A percentile compares a stretch with the other conserved stretches of the same genome.
phyloP scores from a whole-genome alignment of 2,888 invertebrate genomes.

The Heterodera filipjevi region DNA sequence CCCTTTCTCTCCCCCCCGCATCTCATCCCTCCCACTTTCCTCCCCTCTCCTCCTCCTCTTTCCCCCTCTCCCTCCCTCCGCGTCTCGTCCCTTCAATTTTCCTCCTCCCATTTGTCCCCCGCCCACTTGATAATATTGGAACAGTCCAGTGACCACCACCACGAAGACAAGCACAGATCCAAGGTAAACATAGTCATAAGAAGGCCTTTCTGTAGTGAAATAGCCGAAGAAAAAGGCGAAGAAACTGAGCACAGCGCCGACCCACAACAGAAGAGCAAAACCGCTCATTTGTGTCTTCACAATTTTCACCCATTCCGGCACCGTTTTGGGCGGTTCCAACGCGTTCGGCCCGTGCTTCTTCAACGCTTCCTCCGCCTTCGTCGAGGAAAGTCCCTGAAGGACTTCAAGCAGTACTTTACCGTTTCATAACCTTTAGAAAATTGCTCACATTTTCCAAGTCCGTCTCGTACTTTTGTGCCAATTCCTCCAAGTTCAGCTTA shows the following conservation, averaged over 20 bases:
- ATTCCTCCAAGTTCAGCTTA: constrained; percentile 92
- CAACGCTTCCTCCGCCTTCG: constrained; percentile 90
- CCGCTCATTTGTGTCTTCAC: constrained; percentile 97
- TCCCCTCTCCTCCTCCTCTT: no score
- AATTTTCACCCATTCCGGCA: constrained; percentile 98
- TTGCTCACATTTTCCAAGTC: constrained; percentile 85
- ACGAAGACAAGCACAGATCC: constrained; percentile 69
- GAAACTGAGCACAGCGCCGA: constrained; percentile 63
- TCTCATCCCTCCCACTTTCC: no score
- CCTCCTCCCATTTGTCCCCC: not conserved
- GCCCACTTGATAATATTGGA: constrained; percentile 73
- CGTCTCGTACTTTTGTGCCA: constrained; percentile 92
- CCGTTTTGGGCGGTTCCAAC: constrained; percentile 91
- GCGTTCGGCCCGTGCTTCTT: constrained; percentile 80
- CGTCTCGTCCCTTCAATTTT: no score
- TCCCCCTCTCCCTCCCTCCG: no score
- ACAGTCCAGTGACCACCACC: constrained; percentile 75
- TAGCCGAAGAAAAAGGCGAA: constrained; percentile 63
- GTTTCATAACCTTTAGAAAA: not conserved
- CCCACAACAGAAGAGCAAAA: constrained; percentile 81
- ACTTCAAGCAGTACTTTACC: constrained; percentile 71
- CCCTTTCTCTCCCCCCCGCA: no score
- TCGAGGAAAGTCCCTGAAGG: constrained; percentile 81
- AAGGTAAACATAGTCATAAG: constrained; percentile 66
- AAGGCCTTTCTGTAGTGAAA: constrained; percentile 66